These are phyloP conservation scores for Parthenolecanium corni DNA, from an alignment of 2,888 invertebrate species.

Conservation along the genomic window DNA sequence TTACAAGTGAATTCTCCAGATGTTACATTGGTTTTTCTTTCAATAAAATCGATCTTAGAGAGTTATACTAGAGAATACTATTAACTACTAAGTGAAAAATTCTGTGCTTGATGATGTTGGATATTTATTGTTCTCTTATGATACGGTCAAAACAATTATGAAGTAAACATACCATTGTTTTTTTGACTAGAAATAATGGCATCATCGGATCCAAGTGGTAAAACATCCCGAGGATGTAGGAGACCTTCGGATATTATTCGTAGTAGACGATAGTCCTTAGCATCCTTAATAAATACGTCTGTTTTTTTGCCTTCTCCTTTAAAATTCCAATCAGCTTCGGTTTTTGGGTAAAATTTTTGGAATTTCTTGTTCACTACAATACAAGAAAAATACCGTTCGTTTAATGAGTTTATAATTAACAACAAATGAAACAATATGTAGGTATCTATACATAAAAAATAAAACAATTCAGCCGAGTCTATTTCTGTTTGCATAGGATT, in stretches of 20 bases:
- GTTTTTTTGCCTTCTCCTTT: slow-evolving; percentile 21
- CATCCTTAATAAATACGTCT: slow-evolving; percentile 18
- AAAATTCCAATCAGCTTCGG: slow-evolving; percentile 19
- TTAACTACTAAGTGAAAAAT: too few relatives aligned
- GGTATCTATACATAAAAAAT: neutral
- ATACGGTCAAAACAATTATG: too few relatives aligned
- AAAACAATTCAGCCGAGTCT: neutral
- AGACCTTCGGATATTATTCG: slow-evolving; percentile 27
- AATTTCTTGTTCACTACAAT: slow-evolving; percentile 13
- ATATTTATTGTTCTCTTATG: too few relatives aligned
- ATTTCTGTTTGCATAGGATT: neutral
- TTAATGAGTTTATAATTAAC: neutral
- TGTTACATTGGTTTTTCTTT: too few relatives aligned
- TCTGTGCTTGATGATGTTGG: too few relatives aligned
- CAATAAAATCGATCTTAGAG: too few relatives aligned
- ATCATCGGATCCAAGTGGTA: slow-evolving; percentile 20
- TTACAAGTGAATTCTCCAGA: too few relatives aligned
- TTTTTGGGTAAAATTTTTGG: slow-evolving; percentile 21
- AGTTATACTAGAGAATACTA: too few relatives aligned
- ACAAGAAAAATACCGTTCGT: neutral
- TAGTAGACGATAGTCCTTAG: slow-evolving; percentile 16
- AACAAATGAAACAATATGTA: neutral
- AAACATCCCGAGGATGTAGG: slow-evolving; percentile 20
- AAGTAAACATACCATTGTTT: slow-evolving; percentile 13
- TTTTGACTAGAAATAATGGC: slow-evolving; percentile 27